Base-by-base conservation (phyloP, 2,113 vertebrate genomes). In the Euleptes europaea region DNA sequence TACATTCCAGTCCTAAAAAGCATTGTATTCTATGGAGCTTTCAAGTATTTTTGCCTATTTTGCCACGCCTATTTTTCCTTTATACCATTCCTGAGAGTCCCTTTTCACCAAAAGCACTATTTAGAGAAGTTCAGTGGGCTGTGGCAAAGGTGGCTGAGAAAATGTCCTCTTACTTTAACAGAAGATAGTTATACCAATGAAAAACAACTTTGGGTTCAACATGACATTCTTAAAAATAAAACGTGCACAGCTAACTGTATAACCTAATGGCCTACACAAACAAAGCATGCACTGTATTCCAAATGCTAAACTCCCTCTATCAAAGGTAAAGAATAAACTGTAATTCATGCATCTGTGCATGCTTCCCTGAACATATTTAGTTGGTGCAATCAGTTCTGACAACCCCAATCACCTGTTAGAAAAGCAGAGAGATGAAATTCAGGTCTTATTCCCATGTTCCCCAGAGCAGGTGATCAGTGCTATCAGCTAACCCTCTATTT, bases 311-410 rank as follows among this genome's bases (percentile, higher is more conserved):
- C 88, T 76, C 85, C 89, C 69, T 26, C 8, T 83, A 86, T 89
- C 75, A 93, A 92, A 92, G 57, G 1, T 85, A 54, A 87, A 90
- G 86, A 89, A 77, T 76, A 49, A 76, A 51, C 73, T 76, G 47
- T 23, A 77, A 77, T 54, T 77, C 49, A 12, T 66, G 15, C 26
- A 57, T 66, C 40, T 33, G 2, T 49, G 31, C 14, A 69, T n/a
- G 23, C 23, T 28, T 63, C 10, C 23, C 44, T 80, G 12, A 63
- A 63, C 26, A 80, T 7, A 47, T 21, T 35, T 35, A 44, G 10
- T 19, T 66, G 28, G 26, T 44, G 2, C 33, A 38, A 42, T n/a
- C 40, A 66, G 15, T 47, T 80, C 38, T 47, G 28, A 47, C 14
- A 80, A 14, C 14, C 15, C 40, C 35, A 40, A 40, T 28, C 54